Conservation (phyloP, 1,140 invertebrate species). For the Littorina saxatilis region DNA sequence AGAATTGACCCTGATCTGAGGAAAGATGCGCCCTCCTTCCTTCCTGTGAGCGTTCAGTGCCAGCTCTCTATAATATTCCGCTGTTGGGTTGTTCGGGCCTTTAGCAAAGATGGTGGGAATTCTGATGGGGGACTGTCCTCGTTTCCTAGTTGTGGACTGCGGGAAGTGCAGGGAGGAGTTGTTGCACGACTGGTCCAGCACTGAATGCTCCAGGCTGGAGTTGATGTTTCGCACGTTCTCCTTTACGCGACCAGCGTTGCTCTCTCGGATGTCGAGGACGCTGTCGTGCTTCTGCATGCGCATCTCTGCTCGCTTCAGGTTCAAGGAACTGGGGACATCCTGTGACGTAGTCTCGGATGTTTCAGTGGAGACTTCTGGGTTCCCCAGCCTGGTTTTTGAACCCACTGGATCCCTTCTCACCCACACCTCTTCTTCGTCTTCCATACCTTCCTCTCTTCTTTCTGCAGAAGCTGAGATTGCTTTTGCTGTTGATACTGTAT, state of each 20-base stretch:
- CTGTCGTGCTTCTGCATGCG: slow-evolving; percentile 64
- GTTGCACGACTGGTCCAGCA: slow-evolving; percentile 50
- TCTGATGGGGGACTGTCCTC: slow-evolving; percentile 61
- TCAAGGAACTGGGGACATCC: too few species aligned
- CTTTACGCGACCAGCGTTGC: slow-evolving; percentile 58
- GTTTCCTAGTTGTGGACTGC: slow-evolving; percentile 54
- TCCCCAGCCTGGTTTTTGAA: not conserved
- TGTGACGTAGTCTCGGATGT: not conserved
- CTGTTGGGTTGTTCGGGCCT: slow-evolving; percentile 42
- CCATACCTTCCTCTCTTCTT: not conserved
- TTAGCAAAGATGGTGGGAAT: slow-evolving; percentile 68
- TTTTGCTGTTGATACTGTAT: not conserved
- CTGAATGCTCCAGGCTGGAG: slow-evolving; percentile 32
- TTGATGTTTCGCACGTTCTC: slow-evolving; percentile 59
- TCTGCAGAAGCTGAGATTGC: not conserved
- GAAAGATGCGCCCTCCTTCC: too few species aligned
- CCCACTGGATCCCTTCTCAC: not conserved
- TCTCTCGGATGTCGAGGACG: slow-evolving; percentile 60
- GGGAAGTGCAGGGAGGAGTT: slow-evolving; percentile 59
- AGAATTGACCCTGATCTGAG: too few species aligned
- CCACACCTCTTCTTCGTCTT: slow-evolving; percentile 19
- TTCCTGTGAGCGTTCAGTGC: slow-evolving; percentile 14
- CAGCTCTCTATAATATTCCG: slow-evolving; percentile 41
- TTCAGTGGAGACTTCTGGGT: not conserved
- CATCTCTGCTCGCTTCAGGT: slow-evolving; percentile 60